A percentile compares a stretch with the other conserved stretches of the same genome.
phyloP scores from a whole-genome alignment of 2,888 invertebrate species.

The Sinotaia quadrata region DNA sequence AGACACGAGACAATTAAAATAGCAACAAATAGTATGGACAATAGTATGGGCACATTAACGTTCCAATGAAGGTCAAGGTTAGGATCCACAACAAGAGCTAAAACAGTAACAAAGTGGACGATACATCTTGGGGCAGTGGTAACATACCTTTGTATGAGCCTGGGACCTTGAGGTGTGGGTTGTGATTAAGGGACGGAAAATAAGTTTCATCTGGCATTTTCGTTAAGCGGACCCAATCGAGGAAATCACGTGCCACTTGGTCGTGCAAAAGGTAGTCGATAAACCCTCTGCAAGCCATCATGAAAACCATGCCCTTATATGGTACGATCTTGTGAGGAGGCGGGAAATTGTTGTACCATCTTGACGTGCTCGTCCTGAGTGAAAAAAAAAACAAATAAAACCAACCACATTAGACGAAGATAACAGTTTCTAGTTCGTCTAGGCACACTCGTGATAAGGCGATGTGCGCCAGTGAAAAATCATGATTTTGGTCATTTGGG shows the following conservation, averaged over 20 bases:
- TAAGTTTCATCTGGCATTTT: conserved; percentile 60
- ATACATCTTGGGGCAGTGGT: not conserved
- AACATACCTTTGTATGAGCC: conserved; percentile 39
- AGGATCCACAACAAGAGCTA: no score
- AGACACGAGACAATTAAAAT: no score
- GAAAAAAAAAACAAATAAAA: no score
- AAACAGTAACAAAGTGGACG: no score
- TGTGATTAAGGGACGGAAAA: conserved; percentile 60
- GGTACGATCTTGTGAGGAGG: conserved; percentile 43
- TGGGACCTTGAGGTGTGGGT: conserved; percentile 51
- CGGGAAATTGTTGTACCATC: conserved; percentile 34
- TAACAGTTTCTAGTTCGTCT: no score
- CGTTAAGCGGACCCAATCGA: conserved; percentile 58
- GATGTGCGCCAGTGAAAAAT: no score
- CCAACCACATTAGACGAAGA: no score
- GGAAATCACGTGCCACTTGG: conserved; percentile 45
- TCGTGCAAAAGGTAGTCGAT: conserved; percentile 55
- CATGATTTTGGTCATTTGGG: no score
- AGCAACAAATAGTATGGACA: no score
- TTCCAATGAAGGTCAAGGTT: no score
- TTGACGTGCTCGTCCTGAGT: not conserved
- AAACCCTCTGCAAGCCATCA: conserved; percentile 50
- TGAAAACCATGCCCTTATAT: conserved; percentile 57
- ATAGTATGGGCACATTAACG: no score
- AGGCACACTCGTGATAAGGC: no score